Percentiles rank a stretch among this genome's conserved stretches.
Evolutionary conservation across 2,113 vertebrate species (phyloP).

Genomic region (Jacana jacana): DNA sequence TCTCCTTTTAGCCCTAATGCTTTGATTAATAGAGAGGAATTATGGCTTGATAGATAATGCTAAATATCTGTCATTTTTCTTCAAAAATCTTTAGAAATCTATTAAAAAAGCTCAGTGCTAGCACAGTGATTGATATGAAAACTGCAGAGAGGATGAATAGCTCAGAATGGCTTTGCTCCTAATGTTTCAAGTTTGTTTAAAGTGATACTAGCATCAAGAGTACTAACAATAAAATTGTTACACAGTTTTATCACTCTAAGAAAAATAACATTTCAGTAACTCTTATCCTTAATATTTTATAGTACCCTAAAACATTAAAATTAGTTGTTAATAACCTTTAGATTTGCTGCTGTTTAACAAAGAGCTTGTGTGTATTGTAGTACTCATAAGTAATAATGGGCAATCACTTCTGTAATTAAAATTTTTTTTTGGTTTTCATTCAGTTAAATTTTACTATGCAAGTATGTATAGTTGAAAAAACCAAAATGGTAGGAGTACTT

Average conservation of each 20-base stretch:
- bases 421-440: background rate
- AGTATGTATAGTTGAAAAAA: background rate
- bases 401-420: background rate
- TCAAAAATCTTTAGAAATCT: constrained; percentile 68
- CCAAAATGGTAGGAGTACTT: background rate
- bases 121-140: constrained; percentile 62
- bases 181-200: constrained; percentile 49
- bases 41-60: constrained; percentile 63
- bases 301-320: background rate
- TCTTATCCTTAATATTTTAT: background rate
- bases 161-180: constrained; percentile 11
- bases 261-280: background rate
- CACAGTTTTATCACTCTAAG: background rate
- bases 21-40: constrained; percentile 70
- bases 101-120: constrained; percentile 55
- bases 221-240: background rate
- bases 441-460: background rate
- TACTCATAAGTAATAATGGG: background rate
- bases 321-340: background rate
- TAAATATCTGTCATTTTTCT: constrained; percentile 71
- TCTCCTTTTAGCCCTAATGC: constrained; percentile 60
- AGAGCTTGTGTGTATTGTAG: background rate
- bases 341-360: background rate
- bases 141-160: constrained; percentile 34
- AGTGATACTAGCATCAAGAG: background rate